Evolutionary conservation across 2,113 vertebrate species (phyloP).

Genomic region (Rhagologus leucostigma): DNA sequence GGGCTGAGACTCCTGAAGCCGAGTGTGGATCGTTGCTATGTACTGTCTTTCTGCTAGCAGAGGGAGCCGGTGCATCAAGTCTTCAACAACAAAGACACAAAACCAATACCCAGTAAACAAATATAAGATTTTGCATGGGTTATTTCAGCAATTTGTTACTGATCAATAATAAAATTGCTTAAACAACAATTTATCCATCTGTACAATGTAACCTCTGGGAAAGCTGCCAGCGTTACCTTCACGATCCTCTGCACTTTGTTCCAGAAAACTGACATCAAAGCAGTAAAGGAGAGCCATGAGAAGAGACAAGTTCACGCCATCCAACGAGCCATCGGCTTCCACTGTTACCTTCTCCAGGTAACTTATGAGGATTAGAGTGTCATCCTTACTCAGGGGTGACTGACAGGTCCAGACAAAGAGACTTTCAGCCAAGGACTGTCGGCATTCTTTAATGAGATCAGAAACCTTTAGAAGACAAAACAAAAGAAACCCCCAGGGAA

Average conservation of each 20-base stretch:
- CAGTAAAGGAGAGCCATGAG: constrained; percentile 96
- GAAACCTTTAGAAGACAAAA: constrained; percentile 77
- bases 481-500: neutral
- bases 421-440: constrained; percentile 89
- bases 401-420: constrained; percentile 97
- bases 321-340: constrained; percentile 89
- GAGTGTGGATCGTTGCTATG: constrained; percentile 87
- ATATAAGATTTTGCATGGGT: neutral
- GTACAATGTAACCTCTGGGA: neutral
- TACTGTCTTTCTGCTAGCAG: constrained; percentile 90
- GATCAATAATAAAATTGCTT: neutral
- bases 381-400: constrained; percentile 88
- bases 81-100: constrained; percentile 64
- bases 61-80: constrained; percentile 86
- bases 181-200: neutral
- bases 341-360: constrained; percentile 88
- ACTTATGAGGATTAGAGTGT: constrained; percentile 89
- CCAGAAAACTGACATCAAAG: constrained; percentile 92
- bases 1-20: constrained; percentile 84
- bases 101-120: neutral
- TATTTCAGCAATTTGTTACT: neutral
- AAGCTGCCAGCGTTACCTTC: constrained; percentile 78
- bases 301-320: constrained; percentile 86
- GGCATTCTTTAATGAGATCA: constrained; percentile 91
- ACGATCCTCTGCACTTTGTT: constrained; percentile 89